Base-by-base conservation (phyloP, 2,888 invertebrate species). In the Polymixis flavicincta region DNA sequence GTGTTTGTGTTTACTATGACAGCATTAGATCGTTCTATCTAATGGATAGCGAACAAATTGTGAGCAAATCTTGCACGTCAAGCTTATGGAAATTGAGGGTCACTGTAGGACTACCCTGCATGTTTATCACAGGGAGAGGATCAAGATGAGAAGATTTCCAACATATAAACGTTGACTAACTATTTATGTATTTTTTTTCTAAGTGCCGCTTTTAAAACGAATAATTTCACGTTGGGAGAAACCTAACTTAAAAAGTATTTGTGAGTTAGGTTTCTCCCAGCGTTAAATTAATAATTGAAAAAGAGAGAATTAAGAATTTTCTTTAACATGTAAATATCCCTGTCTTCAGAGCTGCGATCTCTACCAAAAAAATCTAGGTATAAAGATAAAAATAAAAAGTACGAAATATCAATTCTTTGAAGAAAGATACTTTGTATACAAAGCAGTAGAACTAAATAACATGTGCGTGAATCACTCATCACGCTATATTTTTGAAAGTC, bases 401-500 rank as follows among this genome's bases (percentile, higher is more conserved):
- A 22, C 50, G 13, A 66, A 50, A 22, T 42, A 50, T 60, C 13
- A 17, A 63, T 42, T 73, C 54, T 50, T 55, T 61, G 25, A 65
- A 50, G 59, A 77, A 37, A 42, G 0, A 64, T 54, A 25, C n/a
- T 42, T 55, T 60, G 48, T 61, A 1, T 50, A 42, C 8, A 73
- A 65, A 63, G 37, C 48, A 61, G 17, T 25, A 55, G 45, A 64
- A 60, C 32, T 65, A 54, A 74, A 69, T 69, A 65, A 60, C 55
- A 55, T 55, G 57, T 64, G 14, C 37, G 70, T 71, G 57, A 68
- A 80, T 80, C 71, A 80, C 32, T 76, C 77, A 60, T 68, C 71
- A 19, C 59, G 9, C 1, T 54, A 59, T 59, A 71, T 64, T 76
- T 65, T 37, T 19, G 2, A 19, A 71, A 68, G 19, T n/a, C 5